These are phyloP conservation scores for Tholera decimalis DNA, from an alignment of 2,888 invertebrate species.

Conservation along the genomic window DNA sequence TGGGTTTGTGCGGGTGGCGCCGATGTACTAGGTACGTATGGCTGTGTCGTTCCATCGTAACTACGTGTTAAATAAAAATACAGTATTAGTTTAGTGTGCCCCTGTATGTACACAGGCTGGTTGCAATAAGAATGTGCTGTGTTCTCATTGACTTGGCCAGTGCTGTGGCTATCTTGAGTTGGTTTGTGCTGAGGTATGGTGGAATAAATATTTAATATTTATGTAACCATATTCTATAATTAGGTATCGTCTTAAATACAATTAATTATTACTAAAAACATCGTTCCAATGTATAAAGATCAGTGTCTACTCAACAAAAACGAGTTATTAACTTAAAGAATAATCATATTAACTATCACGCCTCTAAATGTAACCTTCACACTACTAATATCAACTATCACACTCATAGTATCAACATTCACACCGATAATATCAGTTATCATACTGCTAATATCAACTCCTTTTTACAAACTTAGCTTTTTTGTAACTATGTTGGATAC, in stretches of 20 bases:
- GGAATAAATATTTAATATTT: constrained; percentile 44
- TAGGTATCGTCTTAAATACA: not conserved
- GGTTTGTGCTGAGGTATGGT: constrained; percentile 44
- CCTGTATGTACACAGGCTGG: constrained; percentile 79
- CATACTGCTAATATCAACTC: not conserved
- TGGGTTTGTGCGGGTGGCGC: constrained; percentile 72
- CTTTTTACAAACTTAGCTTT: too few species aligned
- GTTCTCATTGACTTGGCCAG: constrained; percentile 76
- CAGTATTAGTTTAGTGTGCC: constrained; percentile 77
- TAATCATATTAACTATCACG: not conserved
- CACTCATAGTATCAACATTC: constrained; percentile 2
- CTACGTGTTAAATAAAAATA: constrained; percentile 77
- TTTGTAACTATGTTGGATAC: too few species aligned
- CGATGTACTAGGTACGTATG: constrained; percentile 84
- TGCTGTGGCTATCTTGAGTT: constrained; percentile 70
- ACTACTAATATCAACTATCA: not conserved
- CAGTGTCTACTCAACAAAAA: not conserved
- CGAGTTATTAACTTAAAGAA: not conserved
- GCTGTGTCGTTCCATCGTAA: constrained; percentile 87
- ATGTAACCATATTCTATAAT: constrained; percentile 15
- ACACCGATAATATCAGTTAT: not conserved
- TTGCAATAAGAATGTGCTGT: constrained; percentile 75
- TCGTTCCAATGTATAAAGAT: not conserved
- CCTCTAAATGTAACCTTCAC: not conserved
- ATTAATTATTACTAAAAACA: constrained; percentile 21